Percentiles rank a stretch among this genome's conserved stretches.
Evolutionary conservation across 2,113 vertebrate genomes (phyloP).

Genomic region (Dissostichus mawsoni): DNA sequence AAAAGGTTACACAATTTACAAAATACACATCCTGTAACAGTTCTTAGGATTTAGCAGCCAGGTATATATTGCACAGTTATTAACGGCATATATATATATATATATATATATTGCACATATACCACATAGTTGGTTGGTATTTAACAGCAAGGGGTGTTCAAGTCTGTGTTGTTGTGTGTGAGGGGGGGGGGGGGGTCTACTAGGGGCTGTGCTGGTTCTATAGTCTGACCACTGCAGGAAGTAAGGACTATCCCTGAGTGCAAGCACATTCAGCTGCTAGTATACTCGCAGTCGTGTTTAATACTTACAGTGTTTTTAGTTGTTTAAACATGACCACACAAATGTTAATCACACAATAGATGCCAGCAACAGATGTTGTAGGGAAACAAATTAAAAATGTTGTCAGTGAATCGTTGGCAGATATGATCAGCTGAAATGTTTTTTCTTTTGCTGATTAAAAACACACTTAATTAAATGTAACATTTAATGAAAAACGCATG

Average conservation of each 20-base stretch:
- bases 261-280: background rate
- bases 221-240: too few species aligned
- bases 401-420: background rate
- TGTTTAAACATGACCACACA: background rate
- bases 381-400: constrained; percentile 4
- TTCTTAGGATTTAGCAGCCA: too few species aligned
- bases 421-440: constrained; percentile 6
- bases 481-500: background rate
- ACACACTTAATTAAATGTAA: background rate
- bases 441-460: constrained; percentile 25
- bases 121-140: too few species aligned
- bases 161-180: too few species aligned
- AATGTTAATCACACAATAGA: background rate
- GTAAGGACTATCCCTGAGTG: background rate
- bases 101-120: too few species aligned
- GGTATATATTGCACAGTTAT: too few species aligned
- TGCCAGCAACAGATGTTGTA: constrained; percentile 16
- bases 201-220: too few species aligned
- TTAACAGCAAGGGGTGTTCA: too few species aligned
- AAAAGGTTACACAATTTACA: too few species aligned
- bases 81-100: too few species aligned
- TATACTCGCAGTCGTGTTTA: background rate
- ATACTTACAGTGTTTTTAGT: background rate
- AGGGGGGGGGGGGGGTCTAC: too few species aligned
- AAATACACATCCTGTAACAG: too few species aligned